phyloP scores from a whole-genome alignment of 1,140 invertebrate species.

The Kradibia gibbosae region DNA sequence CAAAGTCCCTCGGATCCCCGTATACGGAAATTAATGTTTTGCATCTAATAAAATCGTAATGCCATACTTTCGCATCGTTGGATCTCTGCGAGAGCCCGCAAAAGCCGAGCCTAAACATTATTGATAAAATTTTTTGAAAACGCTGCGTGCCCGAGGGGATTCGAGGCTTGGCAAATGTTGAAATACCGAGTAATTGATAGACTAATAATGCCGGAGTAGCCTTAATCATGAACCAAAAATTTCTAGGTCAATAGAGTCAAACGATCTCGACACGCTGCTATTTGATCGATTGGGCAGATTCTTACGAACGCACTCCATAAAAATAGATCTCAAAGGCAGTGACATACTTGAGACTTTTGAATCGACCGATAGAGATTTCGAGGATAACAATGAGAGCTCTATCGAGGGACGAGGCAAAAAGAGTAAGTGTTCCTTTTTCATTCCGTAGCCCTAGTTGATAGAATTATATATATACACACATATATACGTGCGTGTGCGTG shows the following conservation, averaged over 20 bases:
- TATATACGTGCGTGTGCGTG: background rate
- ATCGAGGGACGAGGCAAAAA: constrained; percentile 84
- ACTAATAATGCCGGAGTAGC: too few species aligned
- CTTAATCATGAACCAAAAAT: constrained; percentile 3
- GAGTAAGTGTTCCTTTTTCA: constrained; percentile 69
- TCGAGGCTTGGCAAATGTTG: too few species aligned
- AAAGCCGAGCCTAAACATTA: too few species aligned
- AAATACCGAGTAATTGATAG: too few species aligned
- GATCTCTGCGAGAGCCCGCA: too few species aligned
- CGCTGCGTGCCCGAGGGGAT: too few species aligned
- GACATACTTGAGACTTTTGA: constrained; percentile 86
- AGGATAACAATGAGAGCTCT: constrained; percentile 79
- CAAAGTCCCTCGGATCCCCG: too few species aligned
- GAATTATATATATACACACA: too few species aligned
- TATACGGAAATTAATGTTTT: too few species aligned
- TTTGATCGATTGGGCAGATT: constrained; percentile 81
- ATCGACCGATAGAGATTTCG: constrained; percentile 82
- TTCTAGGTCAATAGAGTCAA: constrained; percentile 73
- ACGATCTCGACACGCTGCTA: constrained; percentile 77
- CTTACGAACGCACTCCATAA: constrained; percentile 83
- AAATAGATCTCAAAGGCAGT: constrained; percentile 87
- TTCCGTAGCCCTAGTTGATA: background rate
- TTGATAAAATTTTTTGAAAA: too few species aligned
- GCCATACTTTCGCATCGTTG: too few species aligned
- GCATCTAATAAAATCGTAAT: too few species aligned